A percentile compares a stretch with the other conserved stretches of the same genome.
These are phyloP conservation scores for Polietes domitor DNA, from an alignment of 2,888 invertebrate genomes.

Conservation along the genomic window DNA sequence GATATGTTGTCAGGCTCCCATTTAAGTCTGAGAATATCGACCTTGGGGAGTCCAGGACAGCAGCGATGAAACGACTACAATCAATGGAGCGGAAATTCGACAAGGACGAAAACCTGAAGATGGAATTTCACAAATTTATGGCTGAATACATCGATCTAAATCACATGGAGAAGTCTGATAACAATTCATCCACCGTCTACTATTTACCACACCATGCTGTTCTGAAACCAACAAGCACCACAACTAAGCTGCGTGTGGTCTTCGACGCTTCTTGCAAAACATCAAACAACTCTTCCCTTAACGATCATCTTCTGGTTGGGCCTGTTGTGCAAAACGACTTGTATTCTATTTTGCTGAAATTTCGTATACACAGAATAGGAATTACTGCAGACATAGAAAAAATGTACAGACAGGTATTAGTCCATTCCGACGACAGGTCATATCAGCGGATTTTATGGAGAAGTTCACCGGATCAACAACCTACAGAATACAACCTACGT, in stretches of 20 bases:
- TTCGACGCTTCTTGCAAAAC: constrained; percentile 57
- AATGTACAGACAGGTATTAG: not conserved
- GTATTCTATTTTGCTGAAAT: constrained; percentile 7
- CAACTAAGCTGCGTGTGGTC: constrained; percentile 57
- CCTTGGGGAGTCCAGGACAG: constrained; percentile 40
- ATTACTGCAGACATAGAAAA: constrained; percentile 71
- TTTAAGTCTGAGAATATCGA: constrained; percentile 37
- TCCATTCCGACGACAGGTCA: constrained; percentile 53
- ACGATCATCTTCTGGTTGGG: constrained; percentile 55
- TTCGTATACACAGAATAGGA: constrained; percentile 49
- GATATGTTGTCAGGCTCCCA: constrained; percentile 52
- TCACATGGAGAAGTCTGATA: not conserved
- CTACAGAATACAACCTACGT: too few relatives aligned
- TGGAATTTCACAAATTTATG: constrained; percentile 50
- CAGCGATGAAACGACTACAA: constrained; percentile 43
- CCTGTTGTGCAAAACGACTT: constrained; percentile 56
- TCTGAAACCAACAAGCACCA: constrained; percentile 36
- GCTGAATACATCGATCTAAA: constrained; percentile 19
- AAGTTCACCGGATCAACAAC: too few relatives aligned
- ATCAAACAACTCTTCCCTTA: constrained; percentile 52
- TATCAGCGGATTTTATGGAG: too few relatives aligned
- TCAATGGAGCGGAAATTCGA: constrained; percentile 53
- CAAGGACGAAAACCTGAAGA: constrained; percentile 20
- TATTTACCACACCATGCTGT: not conserved
- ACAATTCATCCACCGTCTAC: not conserved